phyloP scores from a whole-genome alignment of 2,113 vertebrate species.

The Spermophilus dauricus region DNA sequence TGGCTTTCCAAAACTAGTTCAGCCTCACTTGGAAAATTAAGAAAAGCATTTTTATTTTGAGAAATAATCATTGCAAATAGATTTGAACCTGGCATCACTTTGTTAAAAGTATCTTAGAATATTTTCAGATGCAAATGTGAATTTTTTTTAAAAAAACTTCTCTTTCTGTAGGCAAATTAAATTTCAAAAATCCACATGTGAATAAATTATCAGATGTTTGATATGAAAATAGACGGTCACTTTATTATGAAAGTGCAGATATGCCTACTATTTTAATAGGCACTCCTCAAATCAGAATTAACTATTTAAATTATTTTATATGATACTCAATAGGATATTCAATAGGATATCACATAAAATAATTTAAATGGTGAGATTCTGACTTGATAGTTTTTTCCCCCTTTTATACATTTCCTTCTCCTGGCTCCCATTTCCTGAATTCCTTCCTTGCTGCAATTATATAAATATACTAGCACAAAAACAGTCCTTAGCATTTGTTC shows the following conservation, averaged over 20 bases:
- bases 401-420: slow-evolving; percentile 30
- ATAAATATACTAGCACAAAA: slow-evolving; percentile 19
- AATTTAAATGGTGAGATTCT: neutral
- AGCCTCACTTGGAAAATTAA: slow-evolving; percentile 46
- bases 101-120: slow-evolving; percentile 47
- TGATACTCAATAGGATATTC: too few relatives aligned
- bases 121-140: slow-evolving; percentile 63
- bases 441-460: neutral
- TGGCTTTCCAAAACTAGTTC: slow-evolving; percentile 48
- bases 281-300: neutral
- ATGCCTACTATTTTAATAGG: neutral
- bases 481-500: neutral
- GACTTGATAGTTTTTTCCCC: neutral
- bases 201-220: neutral
- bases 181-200: slow-evolving; percentile 29
- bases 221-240: neutral
- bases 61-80: slow-evolving; percentile 51
- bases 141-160: slow-evolving; percentile 32
- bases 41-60: slow-evolving; percentile 51
- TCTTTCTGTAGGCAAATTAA: slow-evolving; percentile 49
- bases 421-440: neutral
- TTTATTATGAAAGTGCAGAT: neutral
- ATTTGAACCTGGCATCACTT: slow-evolving; percentile 40
- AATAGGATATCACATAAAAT: neutral
- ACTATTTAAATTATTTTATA: too few relatives aligned